Evolutionary conservation across 2,888 invertebrate species (phyloP), one percentile per base, ranked within the genome.

Genomic region (Choreutis nemorana): DNA sequence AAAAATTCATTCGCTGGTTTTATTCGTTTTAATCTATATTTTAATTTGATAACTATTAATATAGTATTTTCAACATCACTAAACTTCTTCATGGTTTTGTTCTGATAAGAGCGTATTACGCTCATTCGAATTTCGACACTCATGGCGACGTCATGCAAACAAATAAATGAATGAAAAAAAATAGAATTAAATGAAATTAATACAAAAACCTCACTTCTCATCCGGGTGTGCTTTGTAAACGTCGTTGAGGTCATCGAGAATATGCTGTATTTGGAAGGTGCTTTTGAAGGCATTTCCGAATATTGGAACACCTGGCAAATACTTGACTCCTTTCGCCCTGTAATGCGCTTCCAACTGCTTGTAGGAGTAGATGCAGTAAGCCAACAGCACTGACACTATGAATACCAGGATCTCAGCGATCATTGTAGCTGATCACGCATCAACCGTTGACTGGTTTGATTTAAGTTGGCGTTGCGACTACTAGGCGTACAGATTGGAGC

Each of bases 141-240:
- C n/a, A n/a, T n/a, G n/a, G n/a, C n/a, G n/a, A n/a, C n/a, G n/a
- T n/a, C n/a, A n/a, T n/a, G n/a, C n/a, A n/a, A n/a, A n/a, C n/a
- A n/a, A n/a, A n/a, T n/a, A n/a, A n/a, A n/a, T n/a, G n/a, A n/a
- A n/a, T n/a, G n/a, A n/a, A n/a, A n/a, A n/a, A n/a, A n/a, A n/a
- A n/a, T n/a, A n/a, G n/a, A n/a, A n/a, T n/a, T n/a, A n/a, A n/a
- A n/a, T n/a, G n/a, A n/a, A n/a, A n/a, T n/a, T n/a, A n/a, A n/a
- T n/a, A n/a, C n/a, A n/a, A n/a, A n/a, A 24, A 18, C 47, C 55
- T 45, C 32, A 65, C 66, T 45, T 61, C 36, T 72, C 71, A 32
- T 55, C 50, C 0, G 71, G 72, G 27, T 61, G 71, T 3, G 61
- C 55, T n/a, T 36, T 52, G 27, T 72, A 65, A 1, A 65, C 43